Evolutionary conservation across 2,797 vertebrate genomes (phyloP), one percentile per base, ranked within the genome.

Genomic region (Allobates femoralis): DNA sequence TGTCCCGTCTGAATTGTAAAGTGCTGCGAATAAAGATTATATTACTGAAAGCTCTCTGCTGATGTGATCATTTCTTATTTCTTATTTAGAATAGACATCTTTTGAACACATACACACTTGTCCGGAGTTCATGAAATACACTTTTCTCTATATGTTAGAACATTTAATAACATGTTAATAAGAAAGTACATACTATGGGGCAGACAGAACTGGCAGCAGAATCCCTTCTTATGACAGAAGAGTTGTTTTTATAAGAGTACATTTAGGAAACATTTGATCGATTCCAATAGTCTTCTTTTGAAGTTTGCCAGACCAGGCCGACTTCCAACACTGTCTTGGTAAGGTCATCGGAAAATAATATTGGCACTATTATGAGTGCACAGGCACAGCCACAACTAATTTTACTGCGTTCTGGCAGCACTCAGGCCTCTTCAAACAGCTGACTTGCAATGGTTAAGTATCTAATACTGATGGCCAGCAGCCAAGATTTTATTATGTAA

Each of bases 241-340:
- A 79, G 8, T 46, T 79, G 56, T 16, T 62, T 79, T 79, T 28
- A 62, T n/a, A 37, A 79, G 56, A 26, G 34, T 26, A 79, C 77
- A 46, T 62, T 21, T 62, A n/a, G 56, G 34, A 79, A 62, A n/a
- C 19, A 30, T 53, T 74, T n/a, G 30, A 67, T 67, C 10, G 3
- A 73, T 41, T 46, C 69, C 23, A 46, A 73, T 73, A 11, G 11
- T 73, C 41, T 76, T 53, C 15, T 28, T 50, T 15, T 26, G 37
- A 19, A 41, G 41, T n/a, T 76, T 23, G 23, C 69, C 37, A 73
- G 32, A 16, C 46, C 28, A 16, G 7, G 8, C 73, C 18, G n/a
- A 76, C 34, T 26, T 53, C n/a, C n/a, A 75, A 46, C 41, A 19
- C 12, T 3, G 15, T 51, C 46, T 46, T 41, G 37, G 37, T 46